A percentile compares a stretch with the other conserved stretches of the same genome.
phyloP scores from a whole-genome alignment of 2,113 vertebrate species.

The human (Homo sapiens) region DNA sequence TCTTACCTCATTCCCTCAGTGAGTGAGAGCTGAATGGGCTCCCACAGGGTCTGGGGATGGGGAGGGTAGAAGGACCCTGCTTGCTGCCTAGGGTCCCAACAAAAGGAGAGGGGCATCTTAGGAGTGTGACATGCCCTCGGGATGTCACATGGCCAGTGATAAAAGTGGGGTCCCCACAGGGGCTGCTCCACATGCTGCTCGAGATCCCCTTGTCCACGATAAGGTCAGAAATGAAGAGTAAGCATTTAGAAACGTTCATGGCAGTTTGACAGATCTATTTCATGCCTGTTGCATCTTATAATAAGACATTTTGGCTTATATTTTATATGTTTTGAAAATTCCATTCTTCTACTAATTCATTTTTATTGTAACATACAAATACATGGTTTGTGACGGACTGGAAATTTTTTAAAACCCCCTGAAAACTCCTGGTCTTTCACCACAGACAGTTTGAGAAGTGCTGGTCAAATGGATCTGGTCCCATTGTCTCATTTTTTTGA shows the following conservation, averaged over 20 bases:
- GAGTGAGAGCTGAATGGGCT: not conserved
- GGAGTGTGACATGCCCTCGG: not conserved
- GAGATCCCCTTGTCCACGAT: not conserved
- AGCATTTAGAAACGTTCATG: not conserved
- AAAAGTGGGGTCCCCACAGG: not conserved
- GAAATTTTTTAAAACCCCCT: not conserved
- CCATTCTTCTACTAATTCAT: not conserved
- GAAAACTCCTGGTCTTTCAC: not conserved
- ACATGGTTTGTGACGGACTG: not conserved
- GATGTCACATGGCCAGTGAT: not conserved
- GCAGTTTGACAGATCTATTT: not conserved
- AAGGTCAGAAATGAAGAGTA: not conserved
- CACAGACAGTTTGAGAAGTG: not conserved
- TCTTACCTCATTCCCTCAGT: not conserved
- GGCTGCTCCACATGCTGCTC: not conserved
- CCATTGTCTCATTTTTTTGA: not conserved
- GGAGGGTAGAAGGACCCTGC: not conserved
- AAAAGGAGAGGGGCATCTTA: not conserved
- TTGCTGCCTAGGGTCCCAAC: not conserved
- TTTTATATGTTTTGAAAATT: conserved; percentile 14
- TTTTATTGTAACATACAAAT: conserved; percentile 32
- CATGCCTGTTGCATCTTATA: not conserved
- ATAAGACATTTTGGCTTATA: not conserved
- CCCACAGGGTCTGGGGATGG: not conserved
- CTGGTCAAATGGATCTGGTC: not conserved